These are phyloP conservation scores for Salmo trutta DNA, from an alignment of 2,797 vertebrate genomes.

Conservation along the genomic window DNA sequence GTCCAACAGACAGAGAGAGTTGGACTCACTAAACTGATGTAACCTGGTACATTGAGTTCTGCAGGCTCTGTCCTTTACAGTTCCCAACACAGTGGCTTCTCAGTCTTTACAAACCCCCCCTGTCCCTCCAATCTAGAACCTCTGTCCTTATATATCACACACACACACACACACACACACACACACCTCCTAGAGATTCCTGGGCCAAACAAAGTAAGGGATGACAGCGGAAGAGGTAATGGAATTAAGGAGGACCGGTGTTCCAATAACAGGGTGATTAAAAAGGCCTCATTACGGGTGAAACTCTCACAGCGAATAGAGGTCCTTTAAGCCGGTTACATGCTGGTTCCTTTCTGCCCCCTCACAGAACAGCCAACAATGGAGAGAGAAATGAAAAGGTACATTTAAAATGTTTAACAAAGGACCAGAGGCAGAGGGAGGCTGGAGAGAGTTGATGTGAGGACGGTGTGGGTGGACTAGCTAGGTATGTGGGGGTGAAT, in stretches of 20 bases:
- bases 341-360: not conserved
- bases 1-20: constrained; percentile 8
- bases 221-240: constrained; percentile 62
- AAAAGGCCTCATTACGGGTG: constrained; percentile 35
- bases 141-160: not conserved
- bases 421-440: not conserved
- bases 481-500: not conserved
- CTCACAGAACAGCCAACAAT: constrained; percentile 8
- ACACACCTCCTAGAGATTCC: constrained; percentile 35
- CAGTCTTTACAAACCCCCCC: constrained; percentile 22
- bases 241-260: constrained; percentile 64
- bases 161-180: not conserved
- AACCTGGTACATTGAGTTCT: constrained; percentile 29
- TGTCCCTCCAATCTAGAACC: not conserved
- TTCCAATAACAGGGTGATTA: constrained; percentile 42
- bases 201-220: constrained; percentile 65
- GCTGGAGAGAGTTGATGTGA: constrained; percentile 10
- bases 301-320: not conserved
- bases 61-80: constrained; percentile 15
- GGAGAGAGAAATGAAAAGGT: constrained; percentile 30
- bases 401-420: constrained; percentile 7
- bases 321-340: not conserved
- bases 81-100: constrained; percentile 2
- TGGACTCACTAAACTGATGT: constrained; percentile 15
- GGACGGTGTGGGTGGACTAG: not conserved